phyloP scores from a whole-genome alignment of 2,797 vertebrate genomes.

The Alfaro cultratus region DNA sequence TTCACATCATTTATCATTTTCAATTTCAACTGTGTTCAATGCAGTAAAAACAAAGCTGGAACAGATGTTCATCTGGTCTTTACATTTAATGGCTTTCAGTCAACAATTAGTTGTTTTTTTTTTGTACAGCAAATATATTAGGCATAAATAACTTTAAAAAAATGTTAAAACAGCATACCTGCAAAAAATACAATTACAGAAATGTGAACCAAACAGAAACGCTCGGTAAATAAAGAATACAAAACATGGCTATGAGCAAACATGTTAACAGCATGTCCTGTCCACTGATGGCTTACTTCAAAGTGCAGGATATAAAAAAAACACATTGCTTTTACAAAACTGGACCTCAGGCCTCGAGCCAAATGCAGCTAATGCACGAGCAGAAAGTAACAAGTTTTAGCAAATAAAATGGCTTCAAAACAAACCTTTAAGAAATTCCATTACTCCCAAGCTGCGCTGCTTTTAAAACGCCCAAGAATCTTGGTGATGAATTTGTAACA shows the following conservation, averaged over 20 bases:
- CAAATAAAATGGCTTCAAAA: neutral
- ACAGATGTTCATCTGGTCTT: neutral
- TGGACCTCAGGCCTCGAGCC: neutral
- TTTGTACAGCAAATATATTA: conserved; percentile 21
- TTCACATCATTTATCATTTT: neutral
- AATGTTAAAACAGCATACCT: neutral
- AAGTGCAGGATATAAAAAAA: neutral
- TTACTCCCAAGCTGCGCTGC: neutral
- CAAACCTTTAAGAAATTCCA: neutral
- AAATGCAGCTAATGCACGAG: neutral
- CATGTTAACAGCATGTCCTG: neutral
- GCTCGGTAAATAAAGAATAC: neutral
- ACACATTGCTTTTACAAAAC: neutral
- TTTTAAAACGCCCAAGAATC: neutral
- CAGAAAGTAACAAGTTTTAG: neutral
- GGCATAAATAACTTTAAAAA: conserved; percentile 19
- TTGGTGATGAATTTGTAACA: neutral
- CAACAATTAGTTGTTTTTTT: neutral
- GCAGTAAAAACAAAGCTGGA: neutral
- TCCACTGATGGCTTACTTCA: conserved; percentile 2
- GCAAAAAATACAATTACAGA: neutral
- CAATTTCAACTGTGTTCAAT: neutral
- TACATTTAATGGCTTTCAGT: conserved; percentile 1
- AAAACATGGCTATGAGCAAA: neutral
- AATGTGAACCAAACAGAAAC: neutral